These are phyloP conservation scores for Trichonephila clavipes DNA, from an alignment of 1,140 invertebrate species.

Conservation along the genomic window DNA sequence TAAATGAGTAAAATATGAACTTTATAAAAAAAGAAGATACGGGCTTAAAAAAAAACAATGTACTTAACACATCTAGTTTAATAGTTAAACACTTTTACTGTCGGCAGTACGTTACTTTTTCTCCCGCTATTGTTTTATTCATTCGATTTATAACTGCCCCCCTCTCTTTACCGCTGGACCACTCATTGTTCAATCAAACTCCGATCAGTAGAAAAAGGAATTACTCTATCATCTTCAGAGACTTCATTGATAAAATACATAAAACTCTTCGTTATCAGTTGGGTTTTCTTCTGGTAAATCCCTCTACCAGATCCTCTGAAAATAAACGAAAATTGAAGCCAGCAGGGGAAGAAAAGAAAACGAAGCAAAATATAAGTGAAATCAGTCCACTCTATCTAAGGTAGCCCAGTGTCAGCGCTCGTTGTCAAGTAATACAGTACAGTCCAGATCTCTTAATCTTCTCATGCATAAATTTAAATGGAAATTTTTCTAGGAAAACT, in stretches of 20 bases:
- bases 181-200: conserved; percentile 31
- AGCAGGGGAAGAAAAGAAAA: conserved; percentile 27
- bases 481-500: conserved; percentile 75
- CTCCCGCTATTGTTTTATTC: background rate
- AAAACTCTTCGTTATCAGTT: conserved; percentile 65
- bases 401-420: conserved; percentile 46
- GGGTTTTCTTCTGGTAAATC: conserved; percentile 63
- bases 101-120: background rate
- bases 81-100: no score
- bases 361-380: conserved; percentile 59
- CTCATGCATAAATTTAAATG: conserved; percentile 77
- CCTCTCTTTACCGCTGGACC: background rate
- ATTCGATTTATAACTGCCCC: background rate
- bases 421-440: conserved; percentile 70
- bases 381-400: conserved; percentile 64
- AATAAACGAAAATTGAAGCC: conserved; percentile 68
- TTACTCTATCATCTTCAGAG: conserved; percentile 51
- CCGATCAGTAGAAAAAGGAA: conserved; percentile 30
- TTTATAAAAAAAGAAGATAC: no score
- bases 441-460: conserved; percentile 76
- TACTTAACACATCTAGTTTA: no score
- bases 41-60: no score
- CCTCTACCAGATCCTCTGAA: conserved; percentile 5
- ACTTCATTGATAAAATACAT: conserved; percentile 72
- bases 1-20: no score